Conservation (phyloP, 2,888 invertebrate species). For the Myopa tessellatipennis region DNA sequence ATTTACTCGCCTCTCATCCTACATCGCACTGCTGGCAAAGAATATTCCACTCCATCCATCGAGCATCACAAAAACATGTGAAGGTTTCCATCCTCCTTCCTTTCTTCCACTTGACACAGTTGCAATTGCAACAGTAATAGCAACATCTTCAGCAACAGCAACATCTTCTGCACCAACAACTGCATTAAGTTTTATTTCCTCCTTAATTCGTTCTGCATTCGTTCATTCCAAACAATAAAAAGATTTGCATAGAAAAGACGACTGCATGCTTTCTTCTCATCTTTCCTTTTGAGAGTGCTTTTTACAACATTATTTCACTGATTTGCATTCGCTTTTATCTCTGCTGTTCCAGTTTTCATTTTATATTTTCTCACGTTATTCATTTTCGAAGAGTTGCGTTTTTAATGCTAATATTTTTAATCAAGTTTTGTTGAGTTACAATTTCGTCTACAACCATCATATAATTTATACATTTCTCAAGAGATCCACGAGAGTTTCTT, state of each 20-base stretch:
- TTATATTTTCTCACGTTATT: background rate
- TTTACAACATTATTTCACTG: constrained; percentile 27
- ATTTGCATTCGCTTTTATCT: constrained; percentile 17
- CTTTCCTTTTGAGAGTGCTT: constrained; percentile 13
- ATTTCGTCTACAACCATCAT: background rate
- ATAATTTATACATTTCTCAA: too few relatives aligned
- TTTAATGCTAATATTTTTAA: background rate
- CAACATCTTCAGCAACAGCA: too few relatives aligned
- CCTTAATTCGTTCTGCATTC: constrained; percentile 7
- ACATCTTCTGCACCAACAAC: too few relatives aligned
- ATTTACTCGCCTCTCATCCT: background rate
- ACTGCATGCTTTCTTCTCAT: background rate
- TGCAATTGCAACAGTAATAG: too few relatives aligned
- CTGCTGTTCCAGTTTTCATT: background rate
- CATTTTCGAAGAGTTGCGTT: background rate
- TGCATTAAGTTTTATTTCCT: constrained; percentile 11
- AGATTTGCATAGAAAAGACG: constrained; percentile 7
- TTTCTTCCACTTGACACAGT: too few relatives aligned
- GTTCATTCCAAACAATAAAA: constrained; percentile 3
- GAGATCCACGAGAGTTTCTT: too few relatives aligned
- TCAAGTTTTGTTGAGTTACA: background rate
- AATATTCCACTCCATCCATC: too few relatives aligned
- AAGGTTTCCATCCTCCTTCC: too few relatives aligned
- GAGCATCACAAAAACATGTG: too few relatives aligned
- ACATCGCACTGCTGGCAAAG: background rate